Evolutionary conservation across 2,797 vertebrate genomes (phyloP).

Genomic region (Acropternis orthonyx): DNA sequence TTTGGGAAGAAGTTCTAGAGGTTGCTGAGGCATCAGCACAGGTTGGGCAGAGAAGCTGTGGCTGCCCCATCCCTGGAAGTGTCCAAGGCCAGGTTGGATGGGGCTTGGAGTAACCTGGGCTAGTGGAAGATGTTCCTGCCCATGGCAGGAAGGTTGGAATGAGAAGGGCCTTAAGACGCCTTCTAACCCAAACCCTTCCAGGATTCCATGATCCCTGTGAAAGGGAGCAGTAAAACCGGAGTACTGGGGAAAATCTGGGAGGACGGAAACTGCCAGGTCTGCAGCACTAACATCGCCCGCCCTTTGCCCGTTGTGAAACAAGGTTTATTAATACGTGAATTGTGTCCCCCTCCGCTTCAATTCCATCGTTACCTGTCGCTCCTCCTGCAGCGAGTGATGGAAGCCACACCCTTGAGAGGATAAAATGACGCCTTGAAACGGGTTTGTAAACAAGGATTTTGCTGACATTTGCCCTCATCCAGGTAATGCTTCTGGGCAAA

Average conservation of each 20-base stretch:
- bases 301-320: neutral
- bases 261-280: neutral
- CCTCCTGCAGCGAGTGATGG: accelerated
- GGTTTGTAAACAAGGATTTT: neutral
- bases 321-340: accelerated
- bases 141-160: neutral
- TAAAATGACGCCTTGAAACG: accelerated
- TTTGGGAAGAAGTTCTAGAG: neutral
- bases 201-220: neutral
- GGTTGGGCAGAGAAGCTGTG: neutral
- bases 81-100: neutral
- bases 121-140: neutral
- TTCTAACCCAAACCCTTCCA: neutral
- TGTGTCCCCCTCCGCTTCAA: neutral
- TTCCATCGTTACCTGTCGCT: accelerated
- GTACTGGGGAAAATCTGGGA: neutral
- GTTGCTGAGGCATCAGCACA: accelerated
- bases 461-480: neutral
- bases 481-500: neutral
- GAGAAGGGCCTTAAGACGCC: neutral
- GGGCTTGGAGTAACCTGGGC: too few relatives aligned
- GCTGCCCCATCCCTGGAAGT: neutral
- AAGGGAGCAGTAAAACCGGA: accelerated
- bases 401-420: neutral
- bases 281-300: neutral